Base-by-base conservation (phyloP, 35 echinoderm and acorn worm genomes). In the Ophiothrix spiculata region DNA sequence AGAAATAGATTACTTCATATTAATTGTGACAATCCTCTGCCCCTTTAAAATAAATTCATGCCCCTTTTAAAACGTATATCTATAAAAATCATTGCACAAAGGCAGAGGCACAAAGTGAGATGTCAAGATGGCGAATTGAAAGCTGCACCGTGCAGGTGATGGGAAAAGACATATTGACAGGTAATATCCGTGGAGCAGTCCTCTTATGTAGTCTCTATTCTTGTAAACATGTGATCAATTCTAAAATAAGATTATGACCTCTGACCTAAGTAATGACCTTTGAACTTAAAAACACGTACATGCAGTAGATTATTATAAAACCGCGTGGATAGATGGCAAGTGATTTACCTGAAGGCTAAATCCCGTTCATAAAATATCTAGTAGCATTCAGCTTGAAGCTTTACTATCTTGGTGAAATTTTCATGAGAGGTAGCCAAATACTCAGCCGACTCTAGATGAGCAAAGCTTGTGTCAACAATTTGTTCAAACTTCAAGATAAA, bases 41-140 rank as follows among this genome's bases (percentile, higher is more conserved):
- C 60, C 60, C 60, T 69, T 69, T 69, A 69, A 69, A 69, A 69
- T 25, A 69, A 1, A 69, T 1, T 69, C 6, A 49, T 12, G 60
- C 60, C 60, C n/a, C 60, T 69, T 69, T 69, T n/a, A 25, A 69
- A 10, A 15, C 29, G 60, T 69, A 69, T 25, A 69, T 69, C 60
- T 69, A 25, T 12, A 69, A 69, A 25, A 15, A 69, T 69, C 60
- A 69, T 69, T 69, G 60, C 23, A 69, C 29, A n/a, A 69, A 25
- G 60, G 29, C 60, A n/a, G 60, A 49, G 60, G 60, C n/a, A 69
- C 60, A 69, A 69, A 69, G 25, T 69, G 23, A 69, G 60, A 69
- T 69, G 60, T 69, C 60, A 69, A 69, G 3, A 69, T 28, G 23
- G 23, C 3, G 60, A 6, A 69, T 69, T n/a, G 60, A 69, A 25